A percentile compares a stretch with the other conserved stretches of the same genome.
phyloP scores from a whole-genome alignment of 1,140 invertebrate genomes.

The Sinella curviseta region DNA sequence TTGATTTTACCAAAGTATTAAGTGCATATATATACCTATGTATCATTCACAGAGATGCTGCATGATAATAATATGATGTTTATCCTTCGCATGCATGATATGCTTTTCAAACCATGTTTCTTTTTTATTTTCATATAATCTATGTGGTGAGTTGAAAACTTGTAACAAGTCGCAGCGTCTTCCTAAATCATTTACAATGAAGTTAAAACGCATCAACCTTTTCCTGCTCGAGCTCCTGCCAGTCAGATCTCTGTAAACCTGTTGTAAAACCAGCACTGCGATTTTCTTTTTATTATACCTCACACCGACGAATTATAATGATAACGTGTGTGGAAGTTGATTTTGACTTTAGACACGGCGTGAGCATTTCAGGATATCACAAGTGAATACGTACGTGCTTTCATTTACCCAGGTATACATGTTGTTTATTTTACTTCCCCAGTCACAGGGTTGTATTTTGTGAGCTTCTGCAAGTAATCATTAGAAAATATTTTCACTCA shows the following conservation, averaged over 20 bases:
- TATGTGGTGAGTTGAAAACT: neutral
- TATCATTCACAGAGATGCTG: neutral
- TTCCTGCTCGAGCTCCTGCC: neutral
- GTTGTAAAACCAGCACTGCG: neutral
- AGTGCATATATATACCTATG: too few relatives aligned
- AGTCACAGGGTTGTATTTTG: too few relatives aligned
- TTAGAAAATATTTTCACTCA: conserved; percentile 15
- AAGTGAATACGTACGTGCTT: too few relatives aligned
- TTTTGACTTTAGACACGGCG: too few relatives aligned
- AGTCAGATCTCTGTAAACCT: neutral
- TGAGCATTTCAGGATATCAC: too few relatives aligned
- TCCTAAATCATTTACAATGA: neutral
- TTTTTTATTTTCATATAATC: too few relatives aligned
- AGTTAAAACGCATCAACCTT: neutral
- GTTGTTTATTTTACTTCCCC: too few relatives aligned
- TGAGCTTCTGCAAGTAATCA: conserved; percentile 12
- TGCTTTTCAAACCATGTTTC: too few relatives aligned
- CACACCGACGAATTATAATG: neutral
- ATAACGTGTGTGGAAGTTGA: neutral
- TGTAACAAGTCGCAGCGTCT: neutral
- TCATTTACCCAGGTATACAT: too few relatives aligned
- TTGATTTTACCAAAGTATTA: too few relatives aligned
- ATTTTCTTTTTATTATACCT: neutral
- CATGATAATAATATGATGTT: too few relatives aligned
- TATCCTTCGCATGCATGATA: too few relatives aligned